These are phyloP conservation scores for Sorex fumeus DNA, from an alignment of 2,113 vertebrate species.

Conservation along the genomic window DNA sequence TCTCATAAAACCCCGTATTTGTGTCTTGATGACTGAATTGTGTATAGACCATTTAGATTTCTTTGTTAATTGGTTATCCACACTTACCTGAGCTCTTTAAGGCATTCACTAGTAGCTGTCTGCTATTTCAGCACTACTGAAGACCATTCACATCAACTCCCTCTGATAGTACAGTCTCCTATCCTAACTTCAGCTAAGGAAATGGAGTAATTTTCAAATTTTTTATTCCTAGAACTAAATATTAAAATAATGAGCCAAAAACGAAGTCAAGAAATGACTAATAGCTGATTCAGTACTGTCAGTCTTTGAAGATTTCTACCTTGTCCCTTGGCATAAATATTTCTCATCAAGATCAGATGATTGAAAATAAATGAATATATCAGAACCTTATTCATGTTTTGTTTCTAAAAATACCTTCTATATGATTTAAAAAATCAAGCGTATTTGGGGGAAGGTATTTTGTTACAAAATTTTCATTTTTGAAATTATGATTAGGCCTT, in stretches of 20 bases:
- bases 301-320: not conserved
- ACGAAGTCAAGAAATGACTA: not conserved
- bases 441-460: not conserved
- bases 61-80: not conserved
- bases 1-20: too few relatives aligned
- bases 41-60: too few relatives aligned
- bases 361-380: not conserved
- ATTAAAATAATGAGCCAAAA: not conserved
- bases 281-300: not conserved
- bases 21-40: too few relatives aligned
- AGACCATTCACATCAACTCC: too few relatives aligned
- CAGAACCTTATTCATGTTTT: constrained; percentile 21
- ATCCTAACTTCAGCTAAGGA: not conserved
- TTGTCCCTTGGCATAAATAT: not conserved
- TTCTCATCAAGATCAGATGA: not conserved
- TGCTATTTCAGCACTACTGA: too few relatives aligned
- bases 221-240: not conserved
- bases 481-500: constrained; percentile 41
- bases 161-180: too few relatives aligned
- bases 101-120: not conserved
- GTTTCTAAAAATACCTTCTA: not conserved
- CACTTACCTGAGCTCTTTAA: not conserved
- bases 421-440: not conserved
- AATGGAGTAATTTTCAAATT: not conserved
- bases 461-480: constrained; percentile 43